Evolutionary conservation across 2,797 vertebrate genomes (phyloP).

Genomic region (Cuniculus paca): DNA sequence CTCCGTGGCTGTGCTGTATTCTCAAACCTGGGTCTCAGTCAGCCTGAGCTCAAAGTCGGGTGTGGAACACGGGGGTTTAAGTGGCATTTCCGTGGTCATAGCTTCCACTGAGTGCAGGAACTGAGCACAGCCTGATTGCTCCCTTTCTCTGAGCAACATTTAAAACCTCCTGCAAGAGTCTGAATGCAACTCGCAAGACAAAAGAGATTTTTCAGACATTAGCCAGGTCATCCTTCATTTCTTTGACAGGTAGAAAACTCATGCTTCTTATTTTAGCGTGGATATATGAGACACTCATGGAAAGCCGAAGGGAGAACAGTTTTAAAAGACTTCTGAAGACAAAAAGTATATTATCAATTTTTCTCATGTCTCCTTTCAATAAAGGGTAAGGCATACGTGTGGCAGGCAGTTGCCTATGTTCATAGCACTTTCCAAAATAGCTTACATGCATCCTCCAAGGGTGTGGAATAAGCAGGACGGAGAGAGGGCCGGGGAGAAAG

Average conservation of each 20-base stretch:
- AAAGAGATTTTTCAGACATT: constrained; percentile 32
- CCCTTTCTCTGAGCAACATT: not conserved
- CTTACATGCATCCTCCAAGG: not conserved
- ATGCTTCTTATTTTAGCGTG: not conserved
- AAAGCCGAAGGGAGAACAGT: not conserved
- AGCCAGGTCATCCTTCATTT: constrained; percentile 53
- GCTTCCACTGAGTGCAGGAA: not conserved
- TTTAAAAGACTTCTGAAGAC: constrained; percentile 14
- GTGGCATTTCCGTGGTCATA: not conserved
- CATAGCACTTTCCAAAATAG: not conserved
- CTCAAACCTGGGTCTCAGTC: accelerated
- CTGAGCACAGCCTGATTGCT: not conserved
- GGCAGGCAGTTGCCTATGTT: not conserved
- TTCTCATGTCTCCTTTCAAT: not conserved
- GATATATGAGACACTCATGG: not conserved
- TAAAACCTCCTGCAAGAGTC: constrained; percentile 9
- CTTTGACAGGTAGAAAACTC: constrained; percentile 54
- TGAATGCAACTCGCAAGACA: constrained; percentile 56
- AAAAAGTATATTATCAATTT: constrained; percentile 17
- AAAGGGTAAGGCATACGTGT: not conserved
- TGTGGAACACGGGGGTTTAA: not conserved
- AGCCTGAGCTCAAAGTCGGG: not conserved
- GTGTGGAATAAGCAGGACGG: accelerated
- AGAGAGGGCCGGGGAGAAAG: accelerated
- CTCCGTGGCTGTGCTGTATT: not conserved